Percentiles rank a stretch among this genome's conserved stretches.
Evolutionary conservation across 2,888 invertebrate genomes (phyloP).

Genomic region (Pseudolycoriella hygida): DNA sequence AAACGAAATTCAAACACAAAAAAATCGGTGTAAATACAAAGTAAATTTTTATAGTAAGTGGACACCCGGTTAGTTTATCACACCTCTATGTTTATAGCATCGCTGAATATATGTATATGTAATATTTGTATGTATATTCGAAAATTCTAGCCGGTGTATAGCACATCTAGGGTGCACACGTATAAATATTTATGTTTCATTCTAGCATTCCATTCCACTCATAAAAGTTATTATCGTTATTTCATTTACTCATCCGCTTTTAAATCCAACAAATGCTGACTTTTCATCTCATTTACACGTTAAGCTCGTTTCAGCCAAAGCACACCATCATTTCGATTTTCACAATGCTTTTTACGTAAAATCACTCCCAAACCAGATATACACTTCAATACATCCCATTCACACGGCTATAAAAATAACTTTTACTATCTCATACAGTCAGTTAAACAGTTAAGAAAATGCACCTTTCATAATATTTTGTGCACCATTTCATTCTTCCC

Average conservation of each 20-base stretch:
- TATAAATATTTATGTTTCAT: neutral
- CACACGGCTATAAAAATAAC: constrained; percentile 1
- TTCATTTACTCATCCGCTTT: neutral
- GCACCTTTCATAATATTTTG: neutral
- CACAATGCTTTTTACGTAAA: neutral
- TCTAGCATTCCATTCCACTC: neutral
- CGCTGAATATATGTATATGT: too few relatives aligned
- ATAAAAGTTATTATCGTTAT: neutral
- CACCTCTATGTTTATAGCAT: too few relatives aligned
- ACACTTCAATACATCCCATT: neutral
- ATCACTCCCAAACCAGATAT: neutral
- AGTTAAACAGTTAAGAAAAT: neutral
- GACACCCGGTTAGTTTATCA: too few relatives aligned
- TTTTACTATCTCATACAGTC: neutral
- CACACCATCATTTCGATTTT: too few relatives aligned
- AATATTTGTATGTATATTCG: too few relatives aligned
- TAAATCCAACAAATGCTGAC: neutral
- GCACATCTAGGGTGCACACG: too few relatives aligned
- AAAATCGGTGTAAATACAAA: too few relatives aligned
- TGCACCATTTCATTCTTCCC: neutral
- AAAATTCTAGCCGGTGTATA: too few relatives aligned
- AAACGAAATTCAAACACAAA: too few relatives aligned
- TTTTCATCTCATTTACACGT: constrained; percentile 1
- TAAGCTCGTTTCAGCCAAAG: neutral
- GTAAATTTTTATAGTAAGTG: too few relatives aligned